These are phyloP conservation scores for Rhinatrema bivittatum DNA, from an alignment of 2,797 vertebrate species.

Conservation along the genomic window DNA sequence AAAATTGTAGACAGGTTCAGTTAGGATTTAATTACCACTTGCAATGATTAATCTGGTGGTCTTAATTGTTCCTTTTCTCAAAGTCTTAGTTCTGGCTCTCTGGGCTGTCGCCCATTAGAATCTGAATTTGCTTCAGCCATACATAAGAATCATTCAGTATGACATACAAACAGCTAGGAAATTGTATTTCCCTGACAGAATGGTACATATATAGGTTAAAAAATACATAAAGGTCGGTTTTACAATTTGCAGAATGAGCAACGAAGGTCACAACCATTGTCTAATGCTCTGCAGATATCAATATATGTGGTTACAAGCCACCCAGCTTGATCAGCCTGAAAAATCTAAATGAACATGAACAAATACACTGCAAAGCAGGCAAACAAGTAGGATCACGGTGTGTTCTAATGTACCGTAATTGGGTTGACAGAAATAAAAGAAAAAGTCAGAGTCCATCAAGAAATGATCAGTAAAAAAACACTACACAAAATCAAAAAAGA, in stretches of 20 bases:
- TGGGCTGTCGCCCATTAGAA: constrained; percentile 20
- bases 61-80: constrained; percentile 3
- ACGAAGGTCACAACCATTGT: constrained; percentile 34
- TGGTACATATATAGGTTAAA: constrained; percentile 7
- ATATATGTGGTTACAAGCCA: constrained; percentile 58
- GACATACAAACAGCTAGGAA: constrained; percentile 17
- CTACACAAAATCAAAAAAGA: constrained; percentile 45
- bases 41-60: not conserved
- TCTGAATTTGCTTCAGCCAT: constrained; percentile 1
- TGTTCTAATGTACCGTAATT: constrained; percentile 55
- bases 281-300: constrained; percentile 40
- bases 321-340: constrained; percentile 63
- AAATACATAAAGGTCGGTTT: constrained; percentile 13
- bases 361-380: constrained; percentile 48
- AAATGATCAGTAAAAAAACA: constrained; percentile 60
- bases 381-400: constrained; percentile 41
- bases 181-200: not conserved
- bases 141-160: constrained; percentile 13
- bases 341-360: constrained; percentile 68
- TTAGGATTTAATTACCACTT: constrained; percentile 7
- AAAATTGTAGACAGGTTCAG: too few relatives aligned
- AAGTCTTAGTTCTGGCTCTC: constrained; percentile 7
- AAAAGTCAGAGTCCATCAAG: constrained; percentile 75
- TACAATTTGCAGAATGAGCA: constrained; percentile 22
- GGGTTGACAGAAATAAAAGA: constrained; percentile 77